These are phyloP conservation scores for Lysiphlebus fabarum DNA, from an alignment of 1,140 invertebrate species.

Conservation along the genomic window DNA sequence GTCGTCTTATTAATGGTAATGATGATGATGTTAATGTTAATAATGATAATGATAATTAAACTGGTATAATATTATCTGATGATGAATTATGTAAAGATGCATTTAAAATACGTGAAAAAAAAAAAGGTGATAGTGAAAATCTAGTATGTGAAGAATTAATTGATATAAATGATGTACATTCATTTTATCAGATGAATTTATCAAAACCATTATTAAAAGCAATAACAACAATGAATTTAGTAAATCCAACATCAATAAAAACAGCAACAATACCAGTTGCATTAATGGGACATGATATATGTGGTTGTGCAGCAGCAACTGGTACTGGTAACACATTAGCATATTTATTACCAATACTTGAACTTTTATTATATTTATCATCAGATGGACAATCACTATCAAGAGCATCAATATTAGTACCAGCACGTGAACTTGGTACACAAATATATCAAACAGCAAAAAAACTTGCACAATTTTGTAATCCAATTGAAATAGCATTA, in stretches of 20 bases:
- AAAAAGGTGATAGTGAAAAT: conserved; percentile 54
- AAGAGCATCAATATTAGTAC: conserved; percentile 89
- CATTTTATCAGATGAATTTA: conserved; percentile 91
- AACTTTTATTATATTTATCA: conserved; percentile 85
- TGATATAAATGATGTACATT: conserved; percentile 66
- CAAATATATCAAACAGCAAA: conserved; percentile 93
- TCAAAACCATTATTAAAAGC: conserved; percentile 88
- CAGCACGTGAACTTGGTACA: conserved; percentile 93
- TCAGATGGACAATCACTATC: conserved; percentile 65
- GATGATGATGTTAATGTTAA: too few relatives aligned
- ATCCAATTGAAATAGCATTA: too few relatives aligned
- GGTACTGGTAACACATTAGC: too few relatives aligned
- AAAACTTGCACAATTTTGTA: conserved; percentile 90
- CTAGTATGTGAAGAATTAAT: conserved; percentile 74
- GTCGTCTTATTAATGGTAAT: too few relatives aligned
- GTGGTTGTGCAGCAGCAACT: too few relatives aligned
- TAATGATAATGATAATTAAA: too few relatives aligned
- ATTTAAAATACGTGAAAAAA: conserved; percentile 44
- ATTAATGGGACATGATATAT: too few relatives aligned
- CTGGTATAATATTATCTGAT: conserved; percentile 33
- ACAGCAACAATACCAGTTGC: too few relatives aligned
- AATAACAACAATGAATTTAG: conserved; percentile 76
- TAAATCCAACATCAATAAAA: too few relatives aligned
- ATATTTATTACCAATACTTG: too few relatives aligned
- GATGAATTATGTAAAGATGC: conserved; percentile 43